Evolutionary conservation across 2,888 invertebrate species (phyloP).

Genomic region (Rhyacophila evoluta): DNA sequence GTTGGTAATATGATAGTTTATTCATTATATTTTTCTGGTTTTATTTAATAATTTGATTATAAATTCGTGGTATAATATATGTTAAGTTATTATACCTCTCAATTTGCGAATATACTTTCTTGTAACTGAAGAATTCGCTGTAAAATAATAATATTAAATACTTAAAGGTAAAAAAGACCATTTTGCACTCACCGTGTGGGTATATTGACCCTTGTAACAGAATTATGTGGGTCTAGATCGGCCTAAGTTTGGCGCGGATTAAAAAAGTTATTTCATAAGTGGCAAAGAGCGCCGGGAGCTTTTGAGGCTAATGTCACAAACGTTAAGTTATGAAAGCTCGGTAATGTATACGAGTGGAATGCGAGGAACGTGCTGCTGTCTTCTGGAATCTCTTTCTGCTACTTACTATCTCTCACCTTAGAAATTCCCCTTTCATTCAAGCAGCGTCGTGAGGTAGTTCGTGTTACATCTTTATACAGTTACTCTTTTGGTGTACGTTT

Average conservation of each 20-base stretch:
- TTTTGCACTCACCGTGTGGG: slow-evolving; percentile 17
- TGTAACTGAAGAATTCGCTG: too few relatives aligned
- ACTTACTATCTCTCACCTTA: neutral
- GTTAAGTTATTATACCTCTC: too few relatives aligned
- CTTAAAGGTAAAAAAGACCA: too few relatives aligned
- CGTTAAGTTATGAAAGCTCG: slow-evolving; percentile 22
- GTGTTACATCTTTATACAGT: neutral
- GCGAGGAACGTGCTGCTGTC: slow-evolving; percentile 9
- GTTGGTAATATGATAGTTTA: too few relatives aligned
- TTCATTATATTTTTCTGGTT: too few relatives aligned
- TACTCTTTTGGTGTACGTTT: neutral
- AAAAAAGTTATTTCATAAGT: slow-evolving; percentile 52
- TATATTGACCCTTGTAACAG: slow-evolving; percentile 33
- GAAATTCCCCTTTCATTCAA: slow-evolving; percentile 7
- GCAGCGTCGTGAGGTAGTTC: neutral
- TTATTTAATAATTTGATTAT: too few relatives aligned
- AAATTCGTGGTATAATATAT: too few relatives aligned
- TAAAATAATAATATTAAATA: too few relatives aligned
- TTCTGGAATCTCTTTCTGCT: neutral
- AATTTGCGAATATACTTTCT: too few relatives aligned
- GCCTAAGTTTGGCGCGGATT: slow-evolving; percentile 41
- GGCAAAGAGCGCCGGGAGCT: slow-evolving; percentile 29
- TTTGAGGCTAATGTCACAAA: slow-evolving; percentile 35
- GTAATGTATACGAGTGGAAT: slow-evolving; percentile 17
- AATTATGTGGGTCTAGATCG: slow-evolving; percentile 34